These are phyloP conservation scores for Ramphastos sulfuratus DNA, from an alignment of 2,113 vertebrate genomes.

Conservation along the genomic window DNA sequence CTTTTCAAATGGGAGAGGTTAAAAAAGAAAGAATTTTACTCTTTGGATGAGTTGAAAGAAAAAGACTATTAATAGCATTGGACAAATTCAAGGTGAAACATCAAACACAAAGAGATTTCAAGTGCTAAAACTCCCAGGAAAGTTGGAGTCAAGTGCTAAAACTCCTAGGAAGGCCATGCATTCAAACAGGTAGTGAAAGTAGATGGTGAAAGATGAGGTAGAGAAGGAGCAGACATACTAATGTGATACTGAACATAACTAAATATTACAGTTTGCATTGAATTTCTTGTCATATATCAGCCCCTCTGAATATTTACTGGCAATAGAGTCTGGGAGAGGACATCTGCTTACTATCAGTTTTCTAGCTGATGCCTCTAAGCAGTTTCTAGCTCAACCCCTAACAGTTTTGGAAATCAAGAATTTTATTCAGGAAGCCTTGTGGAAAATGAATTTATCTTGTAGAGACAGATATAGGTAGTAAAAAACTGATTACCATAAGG, in stretches of 20 bases:
- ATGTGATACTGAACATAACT: neutral
- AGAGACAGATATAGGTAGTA: neutral
- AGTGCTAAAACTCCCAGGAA: neutral
- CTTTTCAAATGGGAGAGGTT: neutral
- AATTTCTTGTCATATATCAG: neutral
- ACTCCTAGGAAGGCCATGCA: neutral
- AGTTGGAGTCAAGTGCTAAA: neutral
- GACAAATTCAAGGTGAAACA: neutral
- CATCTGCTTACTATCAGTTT: neutral
- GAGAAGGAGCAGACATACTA: neutral
- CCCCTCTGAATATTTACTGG: neutral
- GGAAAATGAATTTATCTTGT: neutral
- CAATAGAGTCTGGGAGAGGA: neutral
- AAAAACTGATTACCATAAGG: slow-evolving; percentile 54
- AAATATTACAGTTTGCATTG: neutral
- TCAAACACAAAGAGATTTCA: neutral
- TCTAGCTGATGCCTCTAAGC: neutral
- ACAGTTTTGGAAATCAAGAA: neutral
- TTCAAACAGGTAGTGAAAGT: neutral
- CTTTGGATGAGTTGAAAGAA: neutral
- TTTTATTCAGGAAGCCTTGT: neutral
- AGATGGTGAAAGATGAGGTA: neutral
- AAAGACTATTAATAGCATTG: neutral
- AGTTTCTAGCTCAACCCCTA: neutral
- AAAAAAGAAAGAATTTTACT: neutral